A percentile compares a stretch with the other conserved stretches of the same genome.
Evolutionary conservation across 92 coral and sea anemone genomes (phyloP).

Genomic region (Micromussa lordhowensis): DNA sequence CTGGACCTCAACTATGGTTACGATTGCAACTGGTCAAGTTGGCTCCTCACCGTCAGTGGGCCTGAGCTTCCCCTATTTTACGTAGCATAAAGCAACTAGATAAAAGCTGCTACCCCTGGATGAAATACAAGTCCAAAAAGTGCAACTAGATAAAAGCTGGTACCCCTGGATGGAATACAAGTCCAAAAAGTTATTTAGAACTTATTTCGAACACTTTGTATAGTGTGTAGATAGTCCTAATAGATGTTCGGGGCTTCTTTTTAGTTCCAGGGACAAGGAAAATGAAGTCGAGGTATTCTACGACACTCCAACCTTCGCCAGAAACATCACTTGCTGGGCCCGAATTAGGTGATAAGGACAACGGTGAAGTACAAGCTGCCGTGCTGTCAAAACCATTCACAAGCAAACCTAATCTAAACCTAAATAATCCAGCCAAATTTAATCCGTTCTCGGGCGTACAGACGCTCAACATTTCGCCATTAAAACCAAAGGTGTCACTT

Average conservation of each 20-base stretch:
- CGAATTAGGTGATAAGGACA: background rate
- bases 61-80: no score
- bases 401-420: background rate
- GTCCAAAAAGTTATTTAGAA: no score
- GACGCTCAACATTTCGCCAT: background rate
- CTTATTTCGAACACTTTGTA: no score
- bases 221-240: background rate
- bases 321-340: background rate
- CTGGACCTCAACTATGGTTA: no score
- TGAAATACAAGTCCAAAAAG: no score
- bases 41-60: no score
- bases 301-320: background rate
- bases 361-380: background rate
- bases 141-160: no score
- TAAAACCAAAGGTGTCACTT: background rate
- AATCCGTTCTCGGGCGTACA: background rate
- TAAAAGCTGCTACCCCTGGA: no score
- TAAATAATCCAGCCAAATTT: background rate
- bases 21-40: no score
- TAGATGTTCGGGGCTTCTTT: background rate
- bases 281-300: background rate
- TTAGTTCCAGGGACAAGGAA: background rate
- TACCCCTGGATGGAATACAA: no score
- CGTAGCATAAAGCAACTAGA: no score
- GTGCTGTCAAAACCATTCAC: background rate